Evolutionary conservation across 64 coral and sea anemone genomes (phyloP), one percentile per base, ranked within the genome.

Genomic region (Anthopleura sola): DNA sequence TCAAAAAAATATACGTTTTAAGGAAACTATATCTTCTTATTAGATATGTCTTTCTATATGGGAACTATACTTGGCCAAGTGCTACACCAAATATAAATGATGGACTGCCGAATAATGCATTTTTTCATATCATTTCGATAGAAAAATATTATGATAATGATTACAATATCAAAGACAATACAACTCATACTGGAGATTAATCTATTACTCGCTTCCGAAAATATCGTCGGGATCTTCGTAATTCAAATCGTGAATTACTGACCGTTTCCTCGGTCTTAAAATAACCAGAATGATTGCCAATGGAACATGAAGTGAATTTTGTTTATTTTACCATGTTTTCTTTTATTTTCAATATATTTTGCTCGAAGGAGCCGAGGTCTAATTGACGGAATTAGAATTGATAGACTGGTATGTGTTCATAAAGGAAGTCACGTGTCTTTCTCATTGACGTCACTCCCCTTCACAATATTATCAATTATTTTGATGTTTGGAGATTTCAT

Each of bases 71-170:
- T 44, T 44, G 60, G 21, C n/a, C 6, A 11, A 26, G 24, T 11
- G 60, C 60, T 66, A 24, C n/a, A 34, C 12, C 29, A 71, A 71
- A 71, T 16, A 34, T 71, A 71, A 32, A 71, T 36, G 29, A 71
- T 71, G 29, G 29, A 32, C 29, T 71, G 3, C 28, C 66, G 14
- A 31, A 29, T n/a, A n/a, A n/a, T 32, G 11, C 29, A 71, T 71
- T n/a, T 71, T 33, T 71, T n/a, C n/a, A n/a, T n/a, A n/a, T n/a
- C 66, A 71, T 71, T 69, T 29, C n/a, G 66, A 71, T 71, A 32
- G 13, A 32, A 71, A 32, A 34, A 71, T 62, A 62, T 62, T 62
- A 26, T 62, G 58, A 62, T 62, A 71, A 71, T 34, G 1, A 69
- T 69, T 69, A 69, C 29, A 33, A 69, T 69, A 33, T 29, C 66